These are phyloP conservation scores for Asteroscopus sphinx DNA, from an alignment of 2,888 invertebrate species.

Conservation along the genomic window DNA sequence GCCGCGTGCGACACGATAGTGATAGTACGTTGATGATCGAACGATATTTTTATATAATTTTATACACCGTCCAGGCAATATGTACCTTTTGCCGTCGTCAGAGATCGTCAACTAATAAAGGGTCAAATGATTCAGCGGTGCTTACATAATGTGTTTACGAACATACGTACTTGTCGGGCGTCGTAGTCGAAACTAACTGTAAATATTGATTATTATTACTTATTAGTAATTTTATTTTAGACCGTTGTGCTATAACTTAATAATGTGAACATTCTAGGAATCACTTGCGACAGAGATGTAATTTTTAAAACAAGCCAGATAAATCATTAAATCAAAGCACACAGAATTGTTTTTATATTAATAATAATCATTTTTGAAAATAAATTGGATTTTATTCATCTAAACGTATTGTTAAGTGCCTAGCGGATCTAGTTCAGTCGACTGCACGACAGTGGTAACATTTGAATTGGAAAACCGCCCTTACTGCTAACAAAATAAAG, in stretches of 20 bases:
- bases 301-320: constrained; percentile 57
- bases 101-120: constrained; percentile 51
- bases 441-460: too few species aligned
- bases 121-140: constrained; percentile 60
- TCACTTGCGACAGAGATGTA: constrained; percentile 57
- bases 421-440: constrained; percentile 48
- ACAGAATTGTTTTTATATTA: constrained; percentile 73
- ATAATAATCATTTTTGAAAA: constrained; percentile 73
- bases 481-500: too few species aligned
- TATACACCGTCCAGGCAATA: constrained; percentile 56
- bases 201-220: constrained; percentile 88
- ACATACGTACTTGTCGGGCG: constrained; percentile 58
- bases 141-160: constrained; percentile 60
- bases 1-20: constrained; percentile 34
- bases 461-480: too few species aligned
- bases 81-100: constrained; percentile 48
- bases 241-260: constrained; percentile 86
- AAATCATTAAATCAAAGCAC: constrained; percentile 55
- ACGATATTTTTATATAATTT: constrained; percentile 55
- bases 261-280: constrained; percentile 63
- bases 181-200: constrained; percentile 74
- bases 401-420: constrained; percentile 42
- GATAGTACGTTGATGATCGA: constrained; percentile 51
- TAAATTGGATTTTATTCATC: constrained; percentile 75
- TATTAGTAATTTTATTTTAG: constrained; percentile 87